Conservation (phyloP, 1,140 invertebrate species). For the Drosophila ercepeae region DNA sequence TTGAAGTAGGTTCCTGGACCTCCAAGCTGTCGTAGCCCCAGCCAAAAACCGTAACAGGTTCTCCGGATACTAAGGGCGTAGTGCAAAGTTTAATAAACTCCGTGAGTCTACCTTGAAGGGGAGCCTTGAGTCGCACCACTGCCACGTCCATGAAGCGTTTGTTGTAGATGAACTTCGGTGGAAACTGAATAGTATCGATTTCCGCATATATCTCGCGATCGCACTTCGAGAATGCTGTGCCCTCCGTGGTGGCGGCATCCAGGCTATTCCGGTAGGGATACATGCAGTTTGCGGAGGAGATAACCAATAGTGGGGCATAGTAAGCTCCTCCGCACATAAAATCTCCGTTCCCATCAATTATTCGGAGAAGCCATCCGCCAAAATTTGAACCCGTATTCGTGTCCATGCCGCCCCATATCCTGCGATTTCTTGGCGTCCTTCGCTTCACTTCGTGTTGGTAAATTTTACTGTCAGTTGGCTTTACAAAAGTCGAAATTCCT, state of each 20-base stretch:
- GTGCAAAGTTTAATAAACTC: conserved; percentile 21
- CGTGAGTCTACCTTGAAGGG: conserved; percentile 5
- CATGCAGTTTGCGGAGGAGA: conserved; percentile 43
- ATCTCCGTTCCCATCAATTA: conserved; percentile 14
- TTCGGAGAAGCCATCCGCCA: conserved; percentile 32
- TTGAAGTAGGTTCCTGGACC: neutral
- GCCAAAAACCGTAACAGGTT: neutral
- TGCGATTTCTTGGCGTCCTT: neutral
- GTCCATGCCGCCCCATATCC: conserved; percentile 8
- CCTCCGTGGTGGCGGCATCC: conserved; percentile 14
- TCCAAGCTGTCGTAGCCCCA: conserved; percentile 6
- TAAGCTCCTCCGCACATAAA: conserved; percentile 44
- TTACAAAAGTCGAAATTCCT: neutral
- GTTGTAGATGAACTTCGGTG: neutral
- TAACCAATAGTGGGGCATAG: conserved; percentile 26
- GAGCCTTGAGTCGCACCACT: conserved; percentile 2
- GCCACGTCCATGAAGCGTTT: conserved; percentile 38
- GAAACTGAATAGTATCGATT: conserved; percentile 27
- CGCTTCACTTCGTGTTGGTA: conserved; percentile 3
- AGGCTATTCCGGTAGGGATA: conserved; percentile 18
- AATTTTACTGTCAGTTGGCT: neutral
- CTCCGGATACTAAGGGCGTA: neutral
- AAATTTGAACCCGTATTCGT: conserved; percentile 15
- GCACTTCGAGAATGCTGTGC: neutral
- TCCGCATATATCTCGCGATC: conserved; percentile 12